These are phyloP conservation scores for Ginglymostoma cirratum DNA, from an alignment of 2,113 vertebrate genomes.

Conservation along the genomic window DNA sequence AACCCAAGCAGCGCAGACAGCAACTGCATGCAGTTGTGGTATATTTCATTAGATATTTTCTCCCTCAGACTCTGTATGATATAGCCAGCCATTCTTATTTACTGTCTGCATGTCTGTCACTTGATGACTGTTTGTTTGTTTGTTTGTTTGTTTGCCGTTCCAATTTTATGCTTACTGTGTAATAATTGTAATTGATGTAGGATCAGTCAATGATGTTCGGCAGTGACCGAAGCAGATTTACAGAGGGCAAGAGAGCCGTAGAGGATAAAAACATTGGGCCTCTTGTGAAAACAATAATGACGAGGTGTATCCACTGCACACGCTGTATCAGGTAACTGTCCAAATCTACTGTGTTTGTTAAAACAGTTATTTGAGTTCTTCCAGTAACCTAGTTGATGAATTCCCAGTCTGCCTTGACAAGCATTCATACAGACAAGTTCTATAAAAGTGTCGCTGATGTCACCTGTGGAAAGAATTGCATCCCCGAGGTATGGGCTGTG, in stretches of 20 bases:
- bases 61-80: neutral
- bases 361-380: neutral
- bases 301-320: slow-evolving; percentile 96
- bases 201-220: slow-evolving; percentile 99
- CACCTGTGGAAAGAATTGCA: neutral
- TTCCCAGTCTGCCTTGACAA: neutral
- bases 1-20: neutral
- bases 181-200: slow-evolving; percentile 50
- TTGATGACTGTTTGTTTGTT: neutral
- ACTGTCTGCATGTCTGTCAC: neutral
- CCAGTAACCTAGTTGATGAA: neutral
- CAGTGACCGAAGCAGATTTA: slow-evolving; percentile 87
- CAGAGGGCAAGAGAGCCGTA: slow-evolving; percentile 85
- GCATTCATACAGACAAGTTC: neutral
- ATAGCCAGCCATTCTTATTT: neutral
- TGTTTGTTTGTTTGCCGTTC: neutral
- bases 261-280: slow-evolving; percentile 98
- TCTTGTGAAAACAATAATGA: slow-evolving; percentile 97
- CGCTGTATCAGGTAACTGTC: slow-evolving; percentile 85
- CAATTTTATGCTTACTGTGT: neutral
- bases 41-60: neutral
- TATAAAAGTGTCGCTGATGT: neutral
- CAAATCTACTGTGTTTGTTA: neutral
- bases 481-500: neutral
- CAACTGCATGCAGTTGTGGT: neutral